Conservation (phyloP, 2,888 invertebrate species). For the Dynastes grantii region DNA sequence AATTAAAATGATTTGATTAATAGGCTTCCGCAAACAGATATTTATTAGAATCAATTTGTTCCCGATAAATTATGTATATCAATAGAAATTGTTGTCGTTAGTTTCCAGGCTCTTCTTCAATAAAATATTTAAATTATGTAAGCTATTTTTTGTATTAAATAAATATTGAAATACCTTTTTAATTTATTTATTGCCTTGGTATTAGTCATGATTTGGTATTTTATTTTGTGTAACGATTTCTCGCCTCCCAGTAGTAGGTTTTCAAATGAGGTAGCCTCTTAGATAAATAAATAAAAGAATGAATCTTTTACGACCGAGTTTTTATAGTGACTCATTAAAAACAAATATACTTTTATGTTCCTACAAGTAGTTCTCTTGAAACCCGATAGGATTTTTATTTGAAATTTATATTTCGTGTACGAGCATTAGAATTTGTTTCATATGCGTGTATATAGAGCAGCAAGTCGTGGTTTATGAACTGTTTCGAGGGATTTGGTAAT, state of each 20-base stretch:
- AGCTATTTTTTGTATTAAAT: background rate
- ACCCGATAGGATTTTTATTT: constrained; percentile 9
- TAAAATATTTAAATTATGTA: background rate
- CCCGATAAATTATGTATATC: too few relatives aligned
- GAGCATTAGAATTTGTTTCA: background rate
- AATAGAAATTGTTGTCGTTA: too few relatives aligned
- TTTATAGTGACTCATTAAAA: constrained; percentile 32
- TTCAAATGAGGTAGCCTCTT: background rate
- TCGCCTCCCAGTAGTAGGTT: constrained; percentile 12
- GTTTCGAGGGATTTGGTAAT: too few relatives aligned
- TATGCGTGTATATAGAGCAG: background rate
- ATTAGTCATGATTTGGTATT: background rate
- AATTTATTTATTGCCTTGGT: too few relatives aligned
- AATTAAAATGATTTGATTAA: too few relatives aligned
- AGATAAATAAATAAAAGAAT: background rate
- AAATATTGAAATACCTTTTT: too few relatives aligned
- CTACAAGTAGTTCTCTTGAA: constrained; percentile 15
- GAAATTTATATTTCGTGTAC: background rate
- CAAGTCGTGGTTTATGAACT: background rate
- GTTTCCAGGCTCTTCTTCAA: too few relatives aligned
- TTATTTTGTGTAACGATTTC: too few relatives aligned
- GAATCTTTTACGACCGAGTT: constrained; percentile 4
- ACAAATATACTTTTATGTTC: constrained; percentile 23
- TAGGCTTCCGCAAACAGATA: too few relatives aligned
- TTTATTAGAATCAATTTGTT: too few relatives aligned